Conservation (phyloP, 2,888 invertebrate genomes). For the Polyploca ridens region DNA sequence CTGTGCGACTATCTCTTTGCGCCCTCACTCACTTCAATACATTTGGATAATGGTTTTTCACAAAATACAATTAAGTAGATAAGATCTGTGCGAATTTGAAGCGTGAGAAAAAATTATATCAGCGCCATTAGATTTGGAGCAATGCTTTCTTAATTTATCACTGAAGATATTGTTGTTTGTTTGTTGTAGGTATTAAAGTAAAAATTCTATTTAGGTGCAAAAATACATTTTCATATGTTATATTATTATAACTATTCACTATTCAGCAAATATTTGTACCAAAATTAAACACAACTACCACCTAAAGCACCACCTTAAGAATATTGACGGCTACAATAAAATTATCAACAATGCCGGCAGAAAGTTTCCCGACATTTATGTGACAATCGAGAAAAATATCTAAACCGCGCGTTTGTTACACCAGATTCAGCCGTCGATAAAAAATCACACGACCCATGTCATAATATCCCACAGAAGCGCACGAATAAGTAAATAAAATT, state of each 20-base stretch:
- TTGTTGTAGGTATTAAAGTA: too few species aligned
- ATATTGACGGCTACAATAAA: neutral
- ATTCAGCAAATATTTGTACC: too few species aligned
- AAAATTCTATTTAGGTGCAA: too few species aligned
- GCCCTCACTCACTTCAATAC: slow-evolving; percentile 50
- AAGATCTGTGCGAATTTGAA: slow-evolving; percentile 8
- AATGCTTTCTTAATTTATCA: too few species aligned
- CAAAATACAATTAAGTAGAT: slow-evolving; percentile 13
- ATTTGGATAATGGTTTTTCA: slow-evolving; percentile 40
- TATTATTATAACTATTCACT: too few species aligned
- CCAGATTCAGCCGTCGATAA: slow-evolving; percentile 32
- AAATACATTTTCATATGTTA: too few species aligned
- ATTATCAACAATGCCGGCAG: neutral
- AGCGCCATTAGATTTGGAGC: slow-evolving; percentile 1
- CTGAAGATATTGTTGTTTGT: too few species aligned
- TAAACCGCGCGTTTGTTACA: slow-evolving; percentile 16
- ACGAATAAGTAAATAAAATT: slow-evolving; percentile 75
- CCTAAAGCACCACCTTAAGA: too few species aligned
- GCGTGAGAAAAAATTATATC: neutral
- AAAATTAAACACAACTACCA: too few species aligned
- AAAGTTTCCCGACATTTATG: slow-evolving; percentile 9
- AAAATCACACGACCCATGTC: slow-evolving; percentile 50
- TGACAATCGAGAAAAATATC: slow-evolving; percentile 17
- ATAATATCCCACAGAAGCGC: slow-evolving; percentile 57
- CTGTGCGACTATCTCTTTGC: slow-evolving; percentile 56